A percentile compares a stretch with the other conserved stretches of the same genome.
phyloP scores from a whole-genome alignment of 1,140 invertebrate genomes.

The Philaenus spumarius region DNA sequence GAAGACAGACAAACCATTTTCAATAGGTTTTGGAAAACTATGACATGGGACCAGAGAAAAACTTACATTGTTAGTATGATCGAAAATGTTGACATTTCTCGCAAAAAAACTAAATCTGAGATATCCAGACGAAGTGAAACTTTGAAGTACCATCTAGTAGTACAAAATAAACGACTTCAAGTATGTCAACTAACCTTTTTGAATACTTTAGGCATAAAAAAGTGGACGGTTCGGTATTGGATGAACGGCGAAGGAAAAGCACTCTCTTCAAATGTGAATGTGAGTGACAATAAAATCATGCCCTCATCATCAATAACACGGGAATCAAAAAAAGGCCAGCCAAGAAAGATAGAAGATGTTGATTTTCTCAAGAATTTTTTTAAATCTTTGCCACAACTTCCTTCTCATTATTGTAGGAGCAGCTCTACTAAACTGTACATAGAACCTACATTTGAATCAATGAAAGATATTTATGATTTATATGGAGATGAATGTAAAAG shows the following conservation, averaged over 20 bases:
- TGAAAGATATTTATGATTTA: too few species aligned
- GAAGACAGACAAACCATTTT: too few species aligned
- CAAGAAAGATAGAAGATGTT: too few species aligned
- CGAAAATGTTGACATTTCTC: conserved; percentile 4
- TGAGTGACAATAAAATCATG: conserved; percentile 9
- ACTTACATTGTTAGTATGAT: conserved; percentile 10
- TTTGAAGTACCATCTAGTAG: conserved; percentile 2
- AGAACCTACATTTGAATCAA: too few species aligned
- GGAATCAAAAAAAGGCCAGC: conserved; percentile 3
- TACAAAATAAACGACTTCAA: neutral
- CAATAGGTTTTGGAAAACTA: conserved; percentile 10
- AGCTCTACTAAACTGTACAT: too few species aligned
- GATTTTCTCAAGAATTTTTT: too few species aligned
- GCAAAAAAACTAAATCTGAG: conserved; percentile 5
- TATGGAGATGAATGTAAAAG: too few species aligned
- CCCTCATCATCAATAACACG: conserved; percentile 5
- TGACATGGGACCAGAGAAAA: conserved; percentile 10
- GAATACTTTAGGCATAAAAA: conserved; percentile 14
- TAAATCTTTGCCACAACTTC: too few species aligned
- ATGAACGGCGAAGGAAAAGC: conserved; percentile 9
- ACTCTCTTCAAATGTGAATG: neutral
- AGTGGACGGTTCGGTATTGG: conserved; percentile 8
- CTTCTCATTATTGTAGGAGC: too few species aligned
- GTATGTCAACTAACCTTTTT: conserved; percentile 12
- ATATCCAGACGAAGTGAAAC: conserved; percentile 11